Evolutionary conservation across 2,888 invertebrate species (phyloP).

Genomic region (Amaurobius ferox): DNA sequence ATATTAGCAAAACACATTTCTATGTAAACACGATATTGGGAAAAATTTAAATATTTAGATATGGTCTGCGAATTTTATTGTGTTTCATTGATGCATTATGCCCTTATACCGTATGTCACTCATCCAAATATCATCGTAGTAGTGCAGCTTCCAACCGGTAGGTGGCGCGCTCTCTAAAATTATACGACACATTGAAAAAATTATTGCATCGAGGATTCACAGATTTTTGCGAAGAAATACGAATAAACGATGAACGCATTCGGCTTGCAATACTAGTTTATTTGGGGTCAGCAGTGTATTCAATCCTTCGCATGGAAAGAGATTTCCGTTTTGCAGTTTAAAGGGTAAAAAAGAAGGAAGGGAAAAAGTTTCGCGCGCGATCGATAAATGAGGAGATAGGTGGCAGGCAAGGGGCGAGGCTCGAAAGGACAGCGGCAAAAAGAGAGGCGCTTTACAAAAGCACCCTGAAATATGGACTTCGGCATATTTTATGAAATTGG

Average conservation of each 20-base stretch:
- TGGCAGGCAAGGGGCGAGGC: background rate
- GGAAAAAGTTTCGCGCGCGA: background rate
- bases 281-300: slow-evolving; percentile 2
- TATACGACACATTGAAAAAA: no score
- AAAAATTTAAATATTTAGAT: no score
- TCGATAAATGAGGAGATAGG: background rate
- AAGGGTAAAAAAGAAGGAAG: background rate
- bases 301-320: background rate
- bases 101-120: no score
- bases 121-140: no score
- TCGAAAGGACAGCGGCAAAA: slow-evolving; percentile 1
- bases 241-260: background rate
- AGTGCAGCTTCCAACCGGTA: no score
- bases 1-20: no score
- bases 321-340: background rate
- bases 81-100: no score
- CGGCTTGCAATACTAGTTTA: background rate
- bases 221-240: no score
- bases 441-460: slow-evolving; percentile 27
- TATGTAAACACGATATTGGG: no score
- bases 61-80: no score
- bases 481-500: slow-evolving; percentile 62
- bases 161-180: no score
- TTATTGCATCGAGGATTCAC: no score
- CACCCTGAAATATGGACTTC: slow-evolving; percentile 64